Evolutionary conservation across 2,113 vertebrate genomes (phyloP).

Genomic region (Pelvicachromis taeniatus): DNA sequence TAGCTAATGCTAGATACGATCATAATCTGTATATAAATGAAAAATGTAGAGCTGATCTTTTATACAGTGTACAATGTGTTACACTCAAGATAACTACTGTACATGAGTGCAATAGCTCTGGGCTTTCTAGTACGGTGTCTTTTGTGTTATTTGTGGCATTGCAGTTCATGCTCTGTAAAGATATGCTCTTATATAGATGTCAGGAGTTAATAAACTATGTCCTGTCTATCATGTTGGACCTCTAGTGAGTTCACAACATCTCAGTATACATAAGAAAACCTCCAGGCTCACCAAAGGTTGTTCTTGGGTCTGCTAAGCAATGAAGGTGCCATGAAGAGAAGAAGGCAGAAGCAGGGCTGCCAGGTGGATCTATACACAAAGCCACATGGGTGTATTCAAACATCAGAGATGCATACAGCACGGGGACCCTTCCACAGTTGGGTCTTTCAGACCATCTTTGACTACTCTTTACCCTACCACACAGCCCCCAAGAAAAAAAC

Average conservation of each 20-base stretch:
- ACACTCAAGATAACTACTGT: neutral
- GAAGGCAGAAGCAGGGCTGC: neutral
- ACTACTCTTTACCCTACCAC: neutral
- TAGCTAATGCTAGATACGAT: neutral
- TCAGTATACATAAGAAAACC: neutral
- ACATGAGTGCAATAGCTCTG: neutral
- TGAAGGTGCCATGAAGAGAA: neutral
- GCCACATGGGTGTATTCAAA: neutral
- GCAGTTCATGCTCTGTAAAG: neutral
- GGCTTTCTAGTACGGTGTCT: neutral
- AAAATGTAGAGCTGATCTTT: neutral
- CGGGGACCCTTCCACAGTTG: neutral
- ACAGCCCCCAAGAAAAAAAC: neutral
- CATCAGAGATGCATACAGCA: neutral
- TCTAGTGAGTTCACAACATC: neutral
- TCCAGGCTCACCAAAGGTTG: neutral
- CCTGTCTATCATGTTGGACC: neutral
- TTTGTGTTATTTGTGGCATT: neutral
- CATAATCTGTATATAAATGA: neutral
- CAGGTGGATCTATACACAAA: neutral
- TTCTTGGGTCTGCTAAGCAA: neutral
- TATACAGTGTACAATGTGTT: neutral
- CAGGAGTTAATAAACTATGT: neutral
- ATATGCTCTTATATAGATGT: neutral
- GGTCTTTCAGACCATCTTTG: neutral